Percentiles rank a stretch among this genome's conserved stretches.
These are phyloP conservation scores for Brevimyrus niger DNA, from an alignment of 2,113 vertebrate species.

Conservation along the genomic window DNA sequence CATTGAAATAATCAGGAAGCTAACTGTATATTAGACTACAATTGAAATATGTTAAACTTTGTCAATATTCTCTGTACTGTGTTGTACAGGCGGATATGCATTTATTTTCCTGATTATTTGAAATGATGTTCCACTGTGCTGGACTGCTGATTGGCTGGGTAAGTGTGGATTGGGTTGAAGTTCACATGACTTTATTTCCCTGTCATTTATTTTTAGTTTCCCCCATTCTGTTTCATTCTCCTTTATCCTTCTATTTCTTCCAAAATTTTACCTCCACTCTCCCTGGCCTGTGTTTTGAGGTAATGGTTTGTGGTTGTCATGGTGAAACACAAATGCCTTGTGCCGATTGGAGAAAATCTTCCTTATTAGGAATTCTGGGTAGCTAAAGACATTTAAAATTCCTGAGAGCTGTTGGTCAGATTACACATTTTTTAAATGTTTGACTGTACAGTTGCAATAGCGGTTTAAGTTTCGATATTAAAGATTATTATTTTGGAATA, in stretches of 20 bases:
- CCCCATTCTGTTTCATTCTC: slow-evolving; percentile 2
- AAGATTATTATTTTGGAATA: neutral
- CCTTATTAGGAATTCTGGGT: slow-evolving; percentile 64
- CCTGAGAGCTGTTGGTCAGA: slow-evolving; percentile 5
- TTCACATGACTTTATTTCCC: slow-evolving; percentile 32
- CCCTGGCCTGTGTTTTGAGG: slow-evolving; percentile 53
- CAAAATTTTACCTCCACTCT: neutral
- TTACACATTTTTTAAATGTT: neutral
- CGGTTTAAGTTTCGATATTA: neutral
- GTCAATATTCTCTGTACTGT: neutral
- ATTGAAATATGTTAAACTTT: neutral
- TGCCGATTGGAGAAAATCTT: slow-evolving; percentile 57
- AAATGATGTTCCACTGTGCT: slow-evolving; percentile 41
- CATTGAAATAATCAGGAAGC: neutral
- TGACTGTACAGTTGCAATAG: neutral
- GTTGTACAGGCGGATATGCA: neutral
- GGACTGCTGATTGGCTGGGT: slow-evolving; percentile 37
- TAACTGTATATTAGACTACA: neutral
- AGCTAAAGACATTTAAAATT: slow-evolving; percentile 12
- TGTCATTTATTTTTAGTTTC: slow-evolving; percentile 16
- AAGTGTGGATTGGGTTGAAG: slow-evolving; percentile 40
- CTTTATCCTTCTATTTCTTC: slow-evolving; percentile 29
- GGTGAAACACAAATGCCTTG: slow-evolving; percentile 54
- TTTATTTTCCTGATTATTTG: neutral
- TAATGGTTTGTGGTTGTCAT: slow-evolving; percentile 58